Evolutionary conservation across 2,888 invertebrate species (phyloP).

Genomic region (Drosophila suboccidentalis): DNA sequence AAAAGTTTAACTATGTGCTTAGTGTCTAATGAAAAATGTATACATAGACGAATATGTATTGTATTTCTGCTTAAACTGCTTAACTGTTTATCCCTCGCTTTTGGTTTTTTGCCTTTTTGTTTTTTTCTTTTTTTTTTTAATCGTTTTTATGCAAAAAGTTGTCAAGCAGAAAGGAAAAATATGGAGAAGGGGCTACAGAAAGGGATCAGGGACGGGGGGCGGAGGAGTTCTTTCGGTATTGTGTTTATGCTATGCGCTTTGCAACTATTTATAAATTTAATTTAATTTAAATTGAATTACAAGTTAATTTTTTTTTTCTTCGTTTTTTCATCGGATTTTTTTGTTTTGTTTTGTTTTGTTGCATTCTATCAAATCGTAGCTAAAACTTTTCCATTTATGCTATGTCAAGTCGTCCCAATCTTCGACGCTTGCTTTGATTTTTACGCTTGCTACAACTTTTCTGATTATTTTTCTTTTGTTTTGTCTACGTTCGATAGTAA

Average conservation of each 20-base stretch:
- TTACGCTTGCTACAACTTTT: slow-evolving; percentile 70
- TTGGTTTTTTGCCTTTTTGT: slow-evolving; percentile 34
- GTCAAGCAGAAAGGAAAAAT: slow-evolving; percentile 54
- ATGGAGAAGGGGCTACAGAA: slow-evolving; percentile 5
- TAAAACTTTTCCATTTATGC: slow-evolving; percentile 58
- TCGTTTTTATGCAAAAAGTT: slow-evolving; percentile 54
- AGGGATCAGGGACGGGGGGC: neutral
- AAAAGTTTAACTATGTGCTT: slow-evolving; percentile 85
- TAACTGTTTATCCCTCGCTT: slow-evolving; percentile 40
- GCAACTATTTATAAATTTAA: slow-evolving; percentile 78
- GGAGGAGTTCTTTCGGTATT: slow-evolving; percentile 44
- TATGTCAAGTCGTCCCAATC: slow-evolving; percentile 44
- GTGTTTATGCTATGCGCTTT: slow-evolving; percentile 76
- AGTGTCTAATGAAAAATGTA: slow-evolving; percentile 84
- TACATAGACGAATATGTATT: slow-evolving; percentile 85
- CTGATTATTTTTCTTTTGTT: slow-evolving; percentile 57
- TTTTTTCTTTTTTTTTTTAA: slow-evolving; percentile 20
- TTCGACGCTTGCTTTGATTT: slow-evolving; percentile 69
- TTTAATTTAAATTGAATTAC: slow-evolving; percentile 80
- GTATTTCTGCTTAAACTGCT: slow-evolving; percentile 52
- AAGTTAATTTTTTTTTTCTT: slow-evolving; percentile 52
- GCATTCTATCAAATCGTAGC: slow-evolving; percentile 61
- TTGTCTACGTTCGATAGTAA: slow-evolving; percentile 76
- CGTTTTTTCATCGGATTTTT: slow-evolving; percentile 25
- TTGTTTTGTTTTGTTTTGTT: slow-evolving; percentile 31